phyloP scores from a whole-genome alignment of 2,888 invertebrate species.

The Hydriomena furcata region DNA sequence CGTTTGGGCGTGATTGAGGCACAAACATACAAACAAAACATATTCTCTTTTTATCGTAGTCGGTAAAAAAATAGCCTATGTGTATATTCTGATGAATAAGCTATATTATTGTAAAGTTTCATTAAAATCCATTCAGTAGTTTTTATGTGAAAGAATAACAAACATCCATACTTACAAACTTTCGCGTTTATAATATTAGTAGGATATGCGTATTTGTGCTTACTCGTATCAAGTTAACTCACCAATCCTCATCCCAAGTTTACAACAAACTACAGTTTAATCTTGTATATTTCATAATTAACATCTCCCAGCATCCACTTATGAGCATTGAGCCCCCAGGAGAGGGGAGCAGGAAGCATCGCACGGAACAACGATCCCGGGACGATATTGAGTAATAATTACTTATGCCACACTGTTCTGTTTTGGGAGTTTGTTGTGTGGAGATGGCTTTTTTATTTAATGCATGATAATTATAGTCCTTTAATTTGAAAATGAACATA shows the following conservation, averaged over 20 bases:
- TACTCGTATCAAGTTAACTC: constrained; percentile 8
- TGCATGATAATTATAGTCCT: no score
- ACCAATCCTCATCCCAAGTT: constrained; percentile 18
- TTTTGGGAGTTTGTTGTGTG: constrained; percentile 43
- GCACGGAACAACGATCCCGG: constrained; percentile 61
- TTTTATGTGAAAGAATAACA: no score
- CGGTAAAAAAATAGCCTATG: no score
- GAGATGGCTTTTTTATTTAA: constrained; percentile 44
- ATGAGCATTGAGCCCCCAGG: constrained; percentile 28
- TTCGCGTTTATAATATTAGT: no score
- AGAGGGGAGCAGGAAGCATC: constrained; percentile 54
- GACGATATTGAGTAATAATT: constrained; percentile 77
- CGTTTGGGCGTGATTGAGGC: no score
- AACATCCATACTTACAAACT: no score
- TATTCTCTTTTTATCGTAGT: no score
- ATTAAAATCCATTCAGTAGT: no score
- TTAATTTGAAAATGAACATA: no score
- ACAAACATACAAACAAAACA: no score
- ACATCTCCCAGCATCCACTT: constrained; percentile 35
- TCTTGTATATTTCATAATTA: constrained; percentile 34
- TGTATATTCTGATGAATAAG: no score
- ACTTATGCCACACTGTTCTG: constrained; percentile 68
- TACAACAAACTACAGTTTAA: constrained; percentile 16
- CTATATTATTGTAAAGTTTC: no score
- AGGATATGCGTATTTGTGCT: neutral